Evolutionary conservation across 2,113 vertebrate species (phyloP), one percentile per base, ranked within the genome.

Genomic region (Takifugu bimaculatus): DNA sequence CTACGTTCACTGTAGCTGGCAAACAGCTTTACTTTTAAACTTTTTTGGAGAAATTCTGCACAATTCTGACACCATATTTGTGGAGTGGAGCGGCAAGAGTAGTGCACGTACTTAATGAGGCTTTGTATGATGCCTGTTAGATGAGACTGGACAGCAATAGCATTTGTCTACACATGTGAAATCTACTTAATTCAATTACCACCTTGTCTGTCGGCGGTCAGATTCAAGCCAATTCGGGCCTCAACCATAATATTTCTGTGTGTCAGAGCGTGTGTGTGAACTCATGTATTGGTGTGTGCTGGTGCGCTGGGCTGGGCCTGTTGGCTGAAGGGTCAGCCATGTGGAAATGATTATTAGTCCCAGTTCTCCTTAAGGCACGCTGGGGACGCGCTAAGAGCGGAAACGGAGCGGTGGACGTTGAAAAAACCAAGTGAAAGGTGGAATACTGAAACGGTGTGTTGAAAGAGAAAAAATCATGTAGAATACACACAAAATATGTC

Each of bases 291-390:
- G 25, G 57, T 65, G 45, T 13, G 27, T 50, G 25, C 45, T 48
- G 45, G 4, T 13, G 35, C 60, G 64, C 55, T 70, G 75, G 66
- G 78, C 55, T 61, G 71, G 63, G 60, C 68, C 60, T 79, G 32
- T 67, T 86, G 80, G 77, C 83, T 44, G 29, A 56, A 44, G 47
- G 68, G 76, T 63, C 42, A 45, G 72, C 66, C 80, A 85, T 81
- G 73, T 88, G 84, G 85, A 90, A 87, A 67, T 78, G 62, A 88
- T 88, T 85, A 81, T 78, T 70, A 75, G 66, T 54, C 27, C 50
- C 3, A 15, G 53, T 26, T 75, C 51, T 72, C 70, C 82, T 84
- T 66, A 79, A 75, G 77, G 82, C 61, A 64, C 80, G 57, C 57
- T 15, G 14, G 72, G 75, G 81, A 71, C 14, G 3, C 48, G 65